Evolutionary conservation across 2,888 invertebrate species (phyloP).

Genomic region (Morpho achilles): DNA sequence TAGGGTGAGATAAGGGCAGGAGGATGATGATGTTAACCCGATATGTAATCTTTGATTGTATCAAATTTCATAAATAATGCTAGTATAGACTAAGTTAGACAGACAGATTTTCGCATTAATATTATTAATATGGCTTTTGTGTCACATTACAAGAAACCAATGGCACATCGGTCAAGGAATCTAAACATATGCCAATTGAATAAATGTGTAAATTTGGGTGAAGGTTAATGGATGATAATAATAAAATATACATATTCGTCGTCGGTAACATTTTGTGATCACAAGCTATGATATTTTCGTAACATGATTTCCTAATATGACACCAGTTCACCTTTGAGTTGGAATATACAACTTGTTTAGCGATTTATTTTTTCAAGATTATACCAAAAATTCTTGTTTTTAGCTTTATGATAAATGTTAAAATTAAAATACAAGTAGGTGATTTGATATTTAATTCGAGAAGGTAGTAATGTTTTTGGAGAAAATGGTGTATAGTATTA

Average conservation of each 20-base stretch:
- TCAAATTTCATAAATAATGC: no score
- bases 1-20: no score
- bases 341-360: slow-evolving; percentile 5
- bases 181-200: slow-evolving; percentile 13
- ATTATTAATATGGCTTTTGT: no score
- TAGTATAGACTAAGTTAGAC: no score
- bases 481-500: no score
- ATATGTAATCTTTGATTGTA: no score
- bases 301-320: slow-evolving; percentile 11
- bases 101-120: no score
- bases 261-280: slow-evolving; percentile 3
- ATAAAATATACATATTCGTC: slow-evolving; percentile 12
- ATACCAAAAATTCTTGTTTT: neutral
- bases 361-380: neutral
- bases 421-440: no score
- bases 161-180: slow-evolving; percentile 20
- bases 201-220: slow-evolving; percentile 20
- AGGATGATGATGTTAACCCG: no score
- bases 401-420: no score
- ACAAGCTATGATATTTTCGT: neutral
- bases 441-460: no score
- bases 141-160: neutral
- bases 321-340: slow-evolving; percentile 21
- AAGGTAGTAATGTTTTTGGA: no score
- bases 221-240: slow-evolving; percentile 18